Evolutionary conservation across 2,888 invertebrate genomes (phyloP), one percentile per base, ranked within the genome.

Genomic region (Drosophila pullipes): DNA sequence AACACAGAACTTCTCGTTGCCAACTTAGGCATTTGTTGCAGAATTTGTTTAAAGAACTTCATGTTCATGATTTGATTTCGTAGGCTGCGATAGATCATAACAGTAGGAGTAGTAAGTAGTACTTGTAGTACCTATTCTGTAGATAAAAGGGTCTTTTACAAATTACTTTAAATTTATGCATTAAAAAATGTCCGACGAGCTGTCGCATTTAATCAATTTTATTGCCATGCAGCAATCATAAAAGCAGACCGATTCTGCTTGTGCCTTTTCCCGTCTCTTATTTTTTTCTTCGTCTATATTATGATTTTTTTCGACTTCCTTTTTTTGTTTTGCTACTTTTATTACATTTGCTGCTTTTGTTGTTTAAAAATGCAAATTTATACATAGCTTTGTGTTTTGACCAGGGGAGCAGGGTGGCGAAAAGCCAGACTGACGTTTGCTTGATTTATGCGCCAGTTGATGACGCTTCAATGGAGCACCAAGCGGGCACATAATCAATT

Each of bases 121-220:
- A 18, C 25, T 13, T 4, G 7, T 1, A 50, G 37, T 65, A 49
- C 25, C n/a, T 22, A 33, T 10, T 64, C 25, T 33, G 16, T 25
- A 31, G 13, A 22, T 25, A 30, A 31, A 7, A 31, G 31, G 44
- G 11, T n/a, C 41, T 16, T 35, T 70, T 60, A 57, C 41, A 69
- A 62, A 66, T 69, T 53, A 9, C 76, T 76, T 76, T 64, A 85
- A 91, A 89, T 91, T 91, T 91, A 91, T 91, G 78, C 87, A 84
- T 85, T 78, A 82, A 81, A 82, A 60, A 74, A 47, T 67, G 80
- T 82, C 81, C 79, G 53, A 54, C 53, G 65, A 74, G 80, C 76
- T 85, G 76, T 79, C 82, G 87, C 85, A 90, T 90, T 91, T 90
- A 91, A 92, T 91, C 91, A 92, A 90, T 89, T 91, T 92, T 92